These are phyloP conservation scores for Apeltes quadracus DNA, from an alignment of 2,113 vertebrate species.

Conservation along the genomic window DNA sequence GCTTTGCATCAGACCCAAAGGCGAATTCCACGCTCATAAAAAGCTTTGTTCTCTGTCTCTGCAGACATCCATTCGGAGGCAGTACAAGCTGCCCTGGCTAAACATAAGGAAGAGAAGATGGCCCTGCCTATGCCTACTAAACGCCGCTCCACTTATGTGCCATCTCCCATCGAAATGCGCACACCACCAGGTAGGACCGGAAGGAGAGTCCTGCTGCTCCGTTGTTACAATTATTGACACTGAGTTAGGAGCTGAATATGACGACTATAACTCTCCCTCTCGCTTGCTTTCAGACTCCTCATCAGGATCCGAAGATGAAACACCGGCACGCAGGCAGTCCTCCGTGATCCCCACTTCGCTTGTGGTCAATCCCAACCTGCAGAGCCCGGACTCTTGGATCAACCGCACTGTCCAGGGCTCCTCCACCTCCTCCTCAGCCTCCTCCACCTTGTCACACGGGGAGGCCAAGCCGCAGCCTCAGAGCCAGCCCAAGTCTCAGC, in stretches of 20 bases:
- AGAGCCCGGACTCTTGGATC: slow-evolving; percentile 95
- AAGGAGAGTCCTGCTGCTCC: background rate
- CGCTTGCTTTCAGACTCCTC: slow-evolving; percentile 89
- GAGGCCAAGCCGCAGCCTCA: slow-evolving; percentile 87
- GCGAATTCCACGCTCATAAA: background rate
- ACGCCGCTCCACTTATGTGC: slow-evolving; percentile 92
- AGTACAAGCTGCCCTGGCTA: slow-evolving; percentile 94
- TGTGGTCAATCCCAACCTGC: slow-evolving; percentile 86
- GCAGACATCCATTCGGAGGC: slow-evolving; percentile 93
- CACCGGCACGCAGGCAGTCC: slow-evolving; percentile 86
- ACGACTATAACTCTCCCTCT: background rate
- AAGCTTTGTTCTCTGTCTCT: background rate
- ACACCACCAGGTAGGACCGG: slow-evolving; percentile 89
- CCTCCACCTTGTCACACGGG: slow-evolving; percentile 96
- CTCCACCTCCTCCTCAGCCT: slow-evolving; percentile 98
- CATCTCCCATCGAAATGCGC: slow-evolving; percentile 90
- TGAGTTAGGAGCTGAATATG: background rate
- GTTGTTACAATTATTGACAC: background rate
- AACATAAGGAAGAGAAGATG: slow-evolving; percentile 99
- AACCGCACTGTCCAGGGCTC: slow-evolving; percentile 96
- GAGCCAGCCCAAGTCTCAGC: slow-evolving; percentile 50
- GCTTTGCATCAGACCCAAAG: background rate
- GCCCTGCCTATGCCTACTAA: slow-evolving; percentile 97
- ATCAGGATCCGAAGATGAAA: slow-evolving; percentile 96
- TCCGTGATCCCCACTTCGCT: slow-evolving; percentile 80